Evolutionary conservation across 2,888 invertebrate genomes (phyloP), one percentile per base, ranked within the genome.

Genomic region (Erpobdella octoculata): DNA sequence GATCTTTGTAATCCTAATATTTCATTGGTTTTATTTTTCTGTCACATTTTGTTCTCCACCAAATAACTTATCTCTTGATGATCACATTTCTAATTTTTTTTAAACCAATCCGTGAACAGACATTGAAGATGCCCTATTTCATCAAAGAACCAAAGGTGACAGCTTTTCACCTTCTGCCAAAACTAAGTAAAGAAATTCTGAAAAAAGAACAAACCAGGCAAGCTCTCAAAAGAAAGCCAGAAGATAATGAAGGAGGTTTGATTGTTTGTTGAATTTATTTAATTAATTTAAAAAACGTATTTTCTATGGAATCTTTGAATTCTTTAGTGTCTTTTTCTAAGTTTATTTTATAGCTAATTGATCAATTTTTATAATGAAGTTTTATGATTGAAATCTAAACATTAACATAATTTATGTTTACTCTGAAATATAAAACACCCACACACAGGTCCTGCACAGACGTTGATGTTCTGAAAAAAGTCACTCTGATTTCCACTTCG

Each of bases 141-240:
- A 88, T 89, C 77, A 93, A 91, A 80, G 91, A 91, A 81, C 96
- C 95, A 3, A 88, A 90, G 6, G 93, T 95, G 0, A 89, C 93
- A 0, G 85, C 90, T 8, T 92, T 92, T 1, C 84, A 87, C n/a
- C 90, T 90, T 80, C 83, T 95, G 70, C 95, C 95, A 0, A 85
- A 90, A 79, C 76, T 76, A 5, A 74, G 76, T 61, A 77, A 76
- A 67, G 78, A 28, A 2, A 77, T 78, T 33, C 85, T 85, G 75
- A 87, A 86, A 80, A 79, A 81, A 70, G 84, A 86, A 66, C 79
- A 83, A 2, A 88, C 89, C 74, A 79, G 77, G 75, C 88, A 89
- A 12, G 89, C 88, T 65, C 85, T 90, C 53, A 91, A 91, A 81
- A 86, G 91, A 76, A 91, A 91, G 83, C 84, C 90, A 15, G 67